Percentiles rank a stretch among this genome's conserved stretches.
These are phyloP conservation scores for Drosophila setosimentum DNA, from an alignment of 2,888 invertebrate genomes.

Conservation along the genomic window DNA sequence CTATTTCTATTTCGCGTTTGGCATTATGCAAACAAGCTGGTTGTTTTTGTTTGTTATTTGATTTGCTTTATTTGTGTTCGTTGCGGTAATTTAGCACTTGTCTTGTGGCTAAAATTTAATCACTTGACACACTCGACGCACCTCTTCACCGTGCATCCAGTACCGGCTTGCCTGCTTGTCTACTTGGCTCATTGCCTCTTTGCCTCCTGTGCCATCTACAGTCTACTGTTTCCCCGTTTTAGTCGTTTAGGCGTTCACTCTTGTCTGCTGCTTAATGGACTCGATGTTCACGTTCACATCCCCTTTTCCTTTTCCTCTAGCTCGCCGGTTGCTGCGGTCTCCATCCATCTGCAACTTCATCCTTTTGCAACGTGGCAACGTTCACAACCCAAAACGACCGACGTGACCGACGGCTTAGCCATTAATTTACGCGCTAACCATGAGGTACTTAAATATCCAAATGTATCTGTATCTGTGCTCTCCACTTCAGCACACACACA, in stretches of 20 bases:
- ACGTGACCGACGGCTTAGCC: conserved; percentile 66
- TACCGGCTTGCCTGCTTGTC: not conserved
- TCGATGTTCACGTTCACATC: conserved; percentile 1
- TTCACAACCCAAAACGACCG: conserved; percentile 43
- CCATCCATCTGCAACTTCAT: conserved; percentile 38
- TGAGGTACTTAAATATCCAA: conserved; percentile 75
- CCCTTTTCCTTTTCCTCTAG: not conserved
- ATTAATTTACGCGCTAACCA: conserved; percentile 75
- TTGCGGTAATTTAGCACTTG: conserved; percentile 70
- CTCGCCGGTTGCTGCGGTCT: conserved; percentile 18
- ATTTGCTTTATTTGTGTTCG: conserved; percentile 50
- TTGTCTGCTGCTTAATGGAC: conserved; percentile 10
- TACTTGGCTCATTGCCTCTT: not conserved
- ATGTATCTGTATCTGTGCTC: conserved; percentile 63
- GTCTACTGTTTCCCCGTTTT: not conserved
- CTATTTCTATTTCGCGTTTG: conserved; percentile 9
- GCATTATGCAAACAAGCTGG: conserved; percentile 5
- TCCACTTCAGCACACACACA: conserved; percentile 28
- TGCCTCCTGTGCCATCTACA: not conserved
- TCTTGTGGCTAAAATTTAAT: conserved; percentile 70
- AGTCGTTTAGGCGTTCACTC: not conserved
- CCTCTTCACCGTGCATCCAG: conserved; percentile 2
- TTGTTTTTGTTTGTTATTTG: conserved; percentile 36
- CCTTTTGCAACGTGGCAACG: conserved; percentile 36
- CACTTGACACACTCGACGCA: conserved; percentile 42